Percentiles rank a stretch among this genome's conserved stretches.
phyloP scores from a whole-genome alignment of 2,888 invertebrate genomes.

The Sisyra nigra region DNA sequence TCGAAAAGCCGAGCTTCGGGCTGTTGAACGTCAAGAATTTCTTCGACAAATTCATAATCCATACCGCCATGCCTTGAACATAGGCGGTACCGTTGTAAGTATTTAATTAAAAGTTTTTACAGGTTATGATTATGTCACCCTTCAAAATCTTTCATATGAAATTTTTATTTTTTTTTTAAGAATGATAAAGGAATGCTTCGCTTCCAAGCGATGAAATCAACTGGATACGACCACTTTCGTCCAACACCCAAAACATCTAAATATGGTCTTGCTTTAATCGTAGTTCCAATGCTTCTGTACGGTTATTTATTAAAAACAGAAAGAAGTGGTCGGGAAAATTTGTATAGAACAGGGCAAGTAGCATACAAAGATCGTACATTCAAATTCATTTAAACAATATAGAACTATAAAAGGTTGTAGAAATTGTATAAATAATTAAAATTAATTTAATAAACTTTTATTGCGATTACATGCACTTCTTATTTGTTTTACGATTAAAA shows the following conservation, averaged over 20 bases:
- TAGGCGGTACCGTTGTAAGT: constrained; percentile 59
- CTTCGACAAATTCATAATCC: constrained; percentile 56
- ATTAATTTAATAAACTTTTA: constrained; percentile 11
- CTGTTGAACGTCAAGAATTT: constrained; percentile 49
- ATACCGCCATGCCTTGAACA: constrained; percentile 42
- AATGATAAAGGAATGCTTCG: constrained; percentile 67
- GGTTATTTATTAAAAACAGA: constrained; percentile 35
- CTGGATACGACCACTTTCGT: constrained; percentile 46
- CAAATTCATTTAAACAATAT: constrained; percentile 43
- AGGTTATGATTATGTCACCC: constrained; percentile 3
- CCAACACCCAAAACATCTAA: constrained; percentile 40
- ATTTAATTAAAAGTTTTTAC: constrained; percentile 17
- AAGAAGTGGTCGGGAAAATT: constrained; percentile 35
- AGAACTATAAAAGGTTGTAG: constrained; percentile 8
- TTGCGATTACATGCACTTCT: constrained; percentile 5
- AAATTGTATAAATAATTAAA: constrained; percentile 5
- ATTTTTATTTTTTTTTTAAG: constrained; percentile 33
- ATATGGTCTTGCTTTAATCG: constrained; percentile 31
- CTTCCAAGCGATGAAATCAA: constrained; percentile 52
- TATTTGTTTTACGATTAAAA: not conserved
- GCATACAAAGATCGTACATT: constrained; percentile 55
- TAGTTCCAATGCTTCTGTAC: constrained; percentile 37
- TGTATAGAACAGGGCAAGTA: constrained; percentile 52
- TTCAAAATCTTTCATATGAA: not conserved
- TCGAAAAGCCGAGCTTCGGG: constrained; percentile 42